Conservation (phyloP, 1,140 invertebrate species). For the Drosophila orena region DNA sequence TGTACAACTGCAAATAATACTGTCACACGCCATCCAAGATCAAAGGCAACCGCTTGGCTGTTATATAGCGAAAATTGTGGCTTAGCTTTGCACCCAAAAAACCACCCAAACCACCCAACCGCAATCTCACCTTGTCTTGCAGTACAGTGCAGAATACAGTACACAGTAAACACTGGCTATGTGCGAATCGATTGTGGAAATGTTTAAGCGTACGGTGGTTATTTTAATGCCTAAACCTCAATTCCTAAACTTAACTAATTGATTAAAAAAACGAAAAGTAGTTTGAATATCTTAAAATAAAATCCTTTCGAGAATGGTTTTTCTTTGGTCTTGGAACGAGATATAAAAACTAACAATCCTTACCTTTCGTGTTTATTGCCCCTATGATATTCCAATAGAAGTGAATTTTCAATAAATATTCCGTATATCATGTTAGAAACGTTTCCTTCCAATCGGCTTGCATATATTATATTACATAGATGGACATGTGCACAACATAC, state of each 20-base stretch:
- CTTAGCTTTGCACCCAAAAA: conserved; percentile 58
- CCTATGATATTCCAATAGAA: too few species aligned
- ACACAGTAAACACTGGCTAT: conserved; percentile 32
- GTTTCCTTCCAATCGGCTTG: conserved; percentile 26
- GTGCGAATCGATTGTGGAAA: conserved; percentile 22
- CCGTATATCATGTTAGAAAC: neutral
- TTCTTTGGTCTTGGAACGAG: conserved; percentile 26
- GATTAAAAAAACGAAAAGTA: too few species aligned
- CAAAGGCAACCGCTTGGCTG: conserved; percentile 35
- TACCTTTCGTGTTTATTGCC: neutral
- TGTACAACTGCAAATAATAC: conserved; percentile 11
- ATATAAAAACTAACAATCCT: neutral
- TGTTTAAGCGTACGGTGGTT: neutral
- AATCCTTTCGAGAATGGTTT: conserved; percentile 26
- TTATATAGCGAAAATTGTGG: conserved; percentile 41
- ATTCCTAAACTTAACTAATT: too few species aligned
- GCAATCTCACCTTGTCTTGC: conserved; percentile 34
- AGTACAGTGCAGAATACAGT: conserved; percentile 13
- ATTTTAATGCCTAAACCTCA: neutral
- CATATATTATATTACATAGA: conserved; percentile 18
- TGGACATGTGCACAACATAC: conserved; percentile 46
- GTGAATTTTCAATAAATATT: neutral
- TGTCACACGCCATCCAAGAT: conserved; percentile 31
- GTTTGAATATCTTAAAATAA: neutral
- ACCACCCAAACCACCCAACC: conserved; percentile 23